Base-by-base conservation (phyloP, 2,113 vertebrate genomes). In the Megaptera novaeangliae region DNA sequence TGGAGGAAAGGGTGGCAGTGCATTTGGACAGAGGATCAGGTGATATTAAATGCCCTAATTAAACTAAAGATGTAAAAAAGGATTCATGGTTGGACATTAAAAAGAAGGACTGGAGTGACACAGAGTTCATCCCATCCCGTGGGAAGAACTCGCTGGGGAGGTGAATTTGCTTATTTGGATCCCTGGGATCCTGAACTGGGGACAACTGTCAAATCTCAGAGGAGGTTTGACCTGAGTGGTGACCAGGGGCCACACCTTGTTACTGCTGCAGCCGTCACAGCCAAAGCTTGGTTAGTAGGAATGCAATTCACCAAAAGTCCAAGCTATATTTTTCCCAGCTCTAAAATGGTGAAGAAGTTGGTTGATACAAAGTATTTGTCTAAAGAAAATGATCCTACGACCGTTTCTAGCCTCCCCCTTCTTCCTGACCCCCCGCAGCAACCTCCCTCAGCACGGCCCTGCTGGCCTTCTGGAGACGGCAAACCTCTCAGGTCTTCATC, bases 361-460 rank as follows among this genome's bases (percentile, higher is more conserved):
- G 14, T 68, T 13, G 27, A 55, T 6, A 36, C 17, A 25, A 14
- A 41, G 46, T 1, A 3, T 41, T 39, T 15, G 18, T 78, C 41
- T 4, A 18, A 25, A n/a, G 39, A 52, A 39, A 4, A 21, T 8
- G 6, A 4, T 2, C 1, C 20, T 11, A 3, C 14, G 25, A 23
- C 23, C 1, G 57, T 21, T 27, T 25, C 25, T 3, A 13, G 61
- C 8, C 59, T 20, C 46, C 11, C 6, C 31, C 31, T 55, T 7
- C 78, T 20, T 34, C 5, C 71, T 8, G 1, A 15, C 14, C 10
- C 7, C 4, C 39, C 6, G 0, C 2, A 5, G 15, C 9, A 25
- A 5, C 27, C 25, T 17, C 27, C 18, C n/a, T 36, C 7, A 10
- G n/a, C 12, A 41, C 25, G 31, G 9, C 5, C n/a, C 84, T 23